These are phyloP conservation scores for Andrena bicolor DNA, from an alignment of 2,888 invertebrate genomes.

Conservation along the genomic window DNA sequence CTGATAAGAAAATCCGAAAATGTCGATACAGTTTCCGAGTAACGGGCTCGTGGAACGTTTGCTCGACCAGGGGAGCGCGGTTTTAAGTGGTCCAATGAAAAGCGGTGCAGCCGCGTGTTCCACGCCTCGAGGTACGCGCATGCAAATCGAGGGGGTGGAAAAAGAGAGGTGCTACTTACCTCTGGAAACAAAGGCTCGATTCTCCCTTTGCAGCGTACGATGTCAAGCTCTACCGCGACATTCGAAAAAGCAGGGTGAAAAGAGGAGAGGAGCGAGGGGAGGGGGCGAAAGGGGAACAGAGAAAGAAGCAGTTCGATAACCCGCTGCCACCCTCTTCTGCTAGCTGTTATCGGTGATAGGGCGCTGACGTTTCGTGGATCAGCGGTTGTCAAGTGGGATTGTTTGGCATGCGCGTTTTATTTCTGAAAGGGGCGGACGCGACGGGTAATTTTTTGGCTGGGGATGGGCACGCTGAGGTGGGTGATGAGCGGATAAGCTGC, in stretches of 20 bases:
- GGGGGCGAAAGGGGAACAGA: too few relatives aligned
- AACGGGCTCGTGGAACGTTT: not conserved
- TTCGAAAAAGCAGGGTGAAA: not conserved
- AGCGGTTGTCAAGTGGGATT: constrained; percentile 50
- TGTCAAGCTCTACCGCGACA: not conserved
- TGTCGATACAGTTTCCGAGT: not conserved
- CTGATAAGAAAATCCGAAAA: not conserved
- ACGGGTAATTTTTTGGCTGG: not conserved
- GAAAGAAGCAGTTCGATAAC: constrained; percentile 34
- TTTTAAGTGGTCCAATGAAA: constrained; percentile 6
- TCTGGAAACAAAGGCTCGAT: constrained; percentile 16
- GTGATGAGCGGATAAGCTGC: too few relatives aligned
- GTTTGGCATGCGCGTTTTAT: constrained; percentile 56
- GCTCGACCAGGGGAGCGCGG: not conserved
- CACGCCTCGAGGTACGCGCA: not conserved
- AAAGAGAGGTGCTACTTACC: constrained; percentile 35
- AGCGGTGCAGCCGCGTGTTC: not conserved
- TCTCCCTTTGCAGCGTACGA: not conserved
- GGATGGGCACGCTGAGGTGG: too few relatives aligned
- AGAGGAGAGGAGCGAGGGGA: not conserved
- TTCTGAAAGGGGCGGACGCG: not conserved
- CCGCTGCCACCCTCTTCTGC: constrained; percentile 18
- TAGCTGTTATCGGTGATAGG: constrained; percentile 24
- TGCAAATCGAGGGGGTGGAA: not conserved
- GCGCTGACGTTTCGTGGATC: constrained; percentile 31